These are phyloP conservation scores for Zaprionus ornatus DNA, from an alignment of 1,140 invertebrate genomes.

Conservation along the genomic window DNA sequence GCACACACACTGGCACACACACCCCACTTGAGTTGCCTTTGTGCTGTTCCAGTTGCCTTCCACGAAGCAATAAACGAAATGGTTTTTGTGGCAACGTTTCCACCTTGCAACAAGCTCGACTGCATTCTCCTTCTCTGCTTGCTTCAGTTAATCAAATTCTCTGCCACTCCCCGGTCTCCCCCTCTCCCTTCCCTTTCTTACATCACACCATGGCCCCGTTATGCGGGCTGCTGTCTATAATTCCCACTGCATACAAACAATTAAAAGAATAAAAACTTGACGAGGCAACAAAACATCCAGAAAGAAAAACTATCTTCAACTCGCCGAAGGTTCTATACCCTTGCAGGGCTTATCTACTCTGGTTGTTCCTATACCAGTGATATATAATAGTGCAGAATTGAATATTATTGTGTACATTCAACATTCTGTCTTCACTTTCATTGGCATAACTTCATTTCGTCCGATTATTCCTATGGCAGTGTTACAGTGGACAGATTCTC, in stretches of 20 bases:
- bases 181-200: not conserved
- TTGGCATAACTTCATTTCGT: too few relatives aligned
- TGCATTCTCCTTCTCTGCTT: not conserved
- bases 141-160: slow-evolving; percentile 25
- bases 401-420: too few relatives aligned
- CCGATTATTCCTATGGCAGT: too few relatives aligned
- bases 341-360: too few relatives aligned
- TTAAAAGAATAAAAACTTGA: slow-evolving; percentile 51
- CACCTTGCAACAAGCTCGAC: slow-evolving; percentile 24
- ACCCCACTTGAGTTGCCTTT: slow-evolving; percentile 32
- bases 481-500: too few relatives aligned
- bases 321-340: too few relatives aligned
- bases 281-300: slow-evolving; percentile 15
- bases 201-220: not conserved
- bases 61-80: slow-evolving; percentile 72
- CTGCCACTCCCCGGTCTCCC: not conserved
- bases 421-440: too few relatives aligned
- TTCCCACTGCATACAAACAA: slow-evolving; percentile 53
- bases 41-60: slow-evolving; percentile 65
- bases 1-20: slow-evolving; percentile 7
- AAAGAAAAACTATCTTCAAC: too few relatives aligned
- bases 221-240: slow-evolving; percentile 54
- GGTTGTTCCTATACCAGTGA: too few relatives aligned
- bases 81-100: slow-evolving; percentile 24
- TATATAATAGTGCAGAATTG: too few relatives aligned